Percentiles rank a stretch among this genome's conserved stretches.
These are phyloP conservation scores for Drymonia ruficornis DNA, from an alignment of 2,888 invertebrate genomes.

Conservation along the genomic window DNA sequence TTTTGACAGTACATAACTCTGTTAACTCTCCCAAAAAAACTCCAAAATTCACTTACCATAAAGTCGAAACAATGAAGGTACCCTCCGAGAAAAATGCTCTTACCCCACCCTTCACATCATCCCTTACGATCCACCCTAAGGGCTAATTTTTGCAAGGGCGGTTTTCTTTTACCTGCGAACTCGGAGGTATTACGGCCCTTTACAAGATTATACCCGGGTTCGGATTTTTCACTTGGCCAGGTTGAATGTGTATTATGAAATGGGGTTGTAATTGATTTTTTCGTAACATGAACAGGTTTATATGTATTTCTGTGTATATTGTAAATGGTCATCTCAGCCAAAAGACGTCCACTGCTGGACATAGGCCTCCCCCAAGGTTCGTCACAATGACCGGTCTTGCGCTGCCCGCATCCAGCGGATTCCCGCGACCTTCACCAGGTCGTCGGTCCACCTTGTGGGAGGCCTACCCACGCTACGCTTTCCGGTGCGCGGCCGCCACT, in stretches of 20 bases:
- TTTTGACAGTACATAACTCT: no score
- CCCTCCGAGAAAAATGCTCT: constrained; percentile 65
- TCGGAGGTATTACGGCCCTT: constrained; percentile 41
- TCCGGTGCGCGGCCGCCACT: no score
- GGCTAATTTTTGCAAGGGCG: constrained; percentile 75
- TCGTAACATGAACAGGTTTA: no score
- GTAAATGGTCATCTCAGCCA: no score
- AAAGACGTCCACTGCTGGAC: no score
- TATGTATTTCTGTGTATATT: no score
- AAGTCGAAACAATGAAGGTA: constrained; percentile 60
- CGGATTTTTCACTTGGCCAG: constrained; percentile 56
- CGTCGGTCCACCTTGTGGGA: no score
- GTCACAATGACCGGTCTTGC: no score
- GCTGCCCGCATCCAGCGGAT: no score
- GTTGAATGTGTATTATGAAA: constrained; percentile 30
- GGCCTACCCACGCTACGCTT: no score
- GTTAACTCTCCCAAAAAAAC: not conserved
- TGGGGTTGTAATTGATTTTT: constrained; percentile 12
- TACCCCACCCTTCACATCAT: constrained; percentile 37
- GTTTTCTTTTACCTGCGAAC: constrained; percentile 74
- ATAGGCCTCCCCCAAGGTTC: no score
- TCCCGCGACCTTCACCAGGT: no score
- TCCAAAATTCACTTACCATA: constrained; percentile 34
- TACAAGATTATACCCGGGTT: constrained; percentile 55
- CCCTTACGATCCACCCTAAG: constrained; percentile 35